Conservation (phyloP, 2,797 vertebrate genomes). For the Premnoplex brunnescens region DNA sequence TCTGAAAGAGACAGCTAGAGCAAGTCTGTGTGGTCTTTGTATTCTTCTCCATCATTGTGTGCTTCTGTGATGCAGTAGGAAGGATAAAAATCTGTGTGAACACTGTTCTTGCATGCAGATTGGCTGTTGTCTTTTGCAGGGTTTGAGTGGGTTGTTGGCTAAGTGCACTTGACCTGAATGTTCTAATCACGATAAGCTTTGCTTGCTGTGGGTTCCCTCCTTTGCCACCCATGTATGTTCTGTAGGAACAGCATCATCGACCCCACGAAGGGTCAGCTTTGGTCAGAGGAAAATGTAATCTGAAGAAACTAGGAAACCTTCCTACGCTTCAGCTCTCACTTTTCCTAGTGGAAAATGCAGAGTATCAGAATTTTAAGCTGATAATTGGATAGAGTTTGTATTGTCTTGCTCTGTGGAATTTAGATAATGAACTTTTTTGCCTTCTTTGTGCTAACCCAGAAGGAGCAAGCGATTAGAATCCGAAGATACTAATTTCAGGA, state of each 20-base stretch:
- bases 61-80: background rate
- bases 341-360: background rate
- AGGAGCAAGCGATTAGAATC: background rate
- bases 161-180: constrained; percentile 44
- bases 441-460: background rate
- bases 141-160: constrained; percentile 57
- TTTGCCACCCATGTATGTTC: constrained; percentile 5
- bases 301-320: constrained; percentile 12
- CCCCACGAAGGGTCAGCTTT: background rate
- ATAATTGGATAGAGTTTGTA: background rate
- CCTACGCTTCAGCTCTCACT: constrained; percentile 14
- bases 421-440: background rate
- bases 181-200: constrained; percentile 9
- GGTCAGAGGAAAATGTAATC: background rate
- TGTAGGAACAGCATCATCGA: rapidly evolving
- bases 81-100: constrained; percentile 37
- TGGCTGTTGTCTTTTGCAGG: background rate
- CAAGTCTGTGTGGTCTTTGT: background rate
- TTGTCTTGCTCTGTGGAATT: background rate
- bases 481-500: background rate
- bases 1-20: background rate
- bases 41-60: background rate
- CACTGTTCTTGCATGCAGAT: background rate
- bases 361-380: background rate
- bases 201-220: constrained; percentile 9